phyloP scores from a whole-genome alignment of 2,797 vertebrate species.

The Alosa sapidissima region DNA sequence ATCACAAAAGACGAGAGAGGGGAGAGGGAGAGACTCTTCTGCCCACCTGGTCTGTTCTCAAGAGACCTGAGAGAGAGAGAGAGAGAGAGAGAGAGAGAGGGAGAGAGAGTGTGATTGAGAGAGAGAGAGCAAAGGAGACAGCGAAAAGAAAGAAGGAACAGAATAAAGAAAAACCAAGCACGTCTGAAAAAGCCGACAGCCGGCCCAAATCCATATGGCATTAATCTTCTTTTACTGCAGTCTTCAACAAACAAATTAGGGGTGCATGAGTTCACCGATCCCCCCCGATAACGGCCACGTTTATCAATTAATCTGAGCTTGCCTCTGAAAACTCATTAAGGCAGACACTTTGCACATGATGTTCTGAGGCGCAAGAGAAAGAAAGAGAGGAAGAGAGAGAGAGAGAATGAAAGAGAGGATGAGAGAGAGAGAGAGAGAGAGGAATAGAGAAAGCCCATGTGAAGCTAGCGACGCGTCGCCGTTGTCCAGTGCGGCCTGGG shows the following conservation, averaged over 20 bases:
- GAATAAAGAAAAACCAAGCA: slow-evolving; percentile 13
- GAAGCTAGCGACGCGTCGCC: slow-evolving; percentile 58
- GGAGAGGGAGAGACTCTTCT: neutral
- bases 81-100: neutral
- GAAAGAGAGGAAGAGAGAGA: slow-evolving; percentile 14
- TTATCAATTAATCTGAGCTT: slow-evolving; percentile 79
- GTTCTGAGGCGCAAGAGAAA: slow-evolving; percentile 43
- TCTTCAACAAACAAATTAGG: slow-evolving; percentile 80
- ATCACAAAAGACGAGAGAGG: neutral
- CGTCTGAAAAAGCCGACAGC: slow-evolving; percentile 22
- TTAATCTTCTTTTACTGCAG: slow-evolving; percentile 76
- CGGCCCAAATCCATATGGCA: slow-evolving; percentile 68
- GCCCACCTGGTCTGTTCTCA: slow-evolving; percentile 26
- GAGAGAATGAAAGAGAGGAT: slow-evolving; percentile 44
- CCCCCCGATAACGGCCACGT: slow-evolving; percentile 65
- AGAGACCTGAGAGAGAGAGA: slow-evolving; percentile 15
- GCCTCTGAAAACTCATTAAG: slow-evolving; percentile 76
- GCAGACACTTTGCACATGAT: slow-evolving; percentile 68
- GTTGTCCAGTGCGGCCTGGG: slow-evolving; percentile 70
- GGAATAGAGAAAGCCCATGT: slow-evolving; percentile 49
- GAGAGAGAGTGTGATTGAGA: neutral
- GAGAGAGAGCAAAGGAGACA: neutral
- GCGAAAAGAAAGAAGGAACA: neutral
- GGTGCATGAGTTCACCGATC: slow-evolving; percentile 76
- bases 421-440: slow-evolving; percentile 58